Evolutionary conservation across 2,797 vertebrate genomes (phyloP), one percentile per base, ranked within the genome.

Genomic region (Antennarius maculatus): DNA sequence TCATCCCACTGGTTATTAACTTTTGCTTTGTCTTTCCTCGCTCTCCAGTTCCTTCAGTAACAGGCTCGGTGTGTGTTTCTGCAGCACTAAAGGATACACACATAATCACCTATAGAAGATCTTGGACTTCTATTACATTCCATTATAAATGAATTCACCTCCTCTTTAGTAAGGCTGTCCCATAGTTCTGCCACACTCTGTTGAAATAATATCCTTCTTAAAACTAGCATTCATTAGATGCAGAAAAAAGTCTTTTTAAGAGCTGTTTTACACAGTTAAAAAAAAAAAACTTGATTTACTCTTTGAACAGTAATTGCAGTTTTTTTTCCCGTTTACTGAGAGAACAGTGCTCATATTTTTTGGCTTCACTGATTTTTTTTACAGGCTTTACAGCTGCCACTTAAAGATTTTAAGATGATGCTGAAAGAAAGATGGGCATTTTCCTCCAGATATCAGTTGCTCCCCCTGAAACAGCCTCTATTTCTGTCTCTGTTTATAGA

Each of bases 381-480:
- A 15, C 84, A 87, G 81, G 74, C 69, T 89, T 90, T 88, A 89
- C 71, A 69, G 89, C 83, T 85, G 83, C 83, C 84, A 92, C 87
- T 92, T 90, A 91, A 87, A 91, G 77, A 87, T 90, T 90, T 89
- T 86, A 86, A 85, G 77, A 88, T 76, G 82, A 92, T 76, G 83
- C 73, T 15, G 74, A 66, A 77, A 76, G 79, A 83, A 85, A 84
- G 77, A 74, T 58, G 66, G 54, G 67, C 29, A 67, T 78, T 74
- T 84, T 88, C 79, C 80, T 64, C 37, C 71, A 80, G 85, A 89
- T 81, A 79, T 90, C 88, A 81, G 80, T 61, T 4, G 1, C 69
- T 70, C 88, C 79, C 86, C 81, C 76, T 81, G 74, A 87, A 86
- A 86, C 86, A 84, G 81, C 83, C 60, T 78, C 77, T 54, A 71